These are phyloP conservation scores for Chaitophorus viminalis DNA, from an alignment of 2,888 invertebrate species.

Conservation along the genomic window DNA sequence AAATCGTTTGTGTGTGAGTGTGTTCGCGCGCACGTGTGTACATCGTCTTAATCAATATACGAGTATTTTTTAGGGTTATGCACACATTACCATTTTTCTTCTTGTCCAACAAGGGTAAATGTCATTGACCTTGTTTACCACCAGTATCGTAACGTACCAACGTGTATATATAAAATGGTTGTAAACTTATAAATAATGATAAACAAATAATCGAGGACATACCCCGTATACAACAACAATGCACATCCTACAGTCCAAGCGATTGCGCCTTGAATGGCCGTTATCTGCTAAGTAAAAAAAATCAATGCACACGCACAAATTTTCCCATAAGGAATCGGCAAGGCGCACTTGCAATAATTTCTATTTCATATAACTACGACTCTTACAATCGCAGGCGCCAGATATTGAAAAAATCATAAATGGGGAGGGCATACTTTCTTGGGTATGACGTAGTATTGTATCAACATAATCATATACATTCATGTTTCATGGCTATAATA, in stretches of 20 bases:
- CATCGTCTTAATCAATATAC: conserved; percentile 54
- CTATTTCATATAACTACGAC: too few species aligned
- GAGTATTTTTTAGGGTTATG: conserved; percentile 55
- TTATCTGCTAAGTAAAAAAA: conserved; percentile 21
- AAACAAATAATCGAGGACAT: conserved; percentile 51
- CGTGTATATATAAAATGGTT: conserved; percentile 25
- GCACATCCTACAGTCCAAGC: background rate
- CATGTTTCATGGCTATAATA: too few species aligned
- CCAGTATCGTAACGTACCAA: conserved; percentile 30
- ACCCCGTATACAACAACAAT: background rate
- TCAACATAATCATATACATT: too few species aligned
- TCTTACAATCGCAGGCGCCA: too few species aligned
- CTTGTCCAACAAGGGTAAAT: conserved; percentile 51
- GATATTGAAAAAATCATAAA: too few species aligned
- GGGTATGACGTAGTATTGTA: too few species aligned
- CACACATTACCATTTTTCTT: conserved; percentile 59
- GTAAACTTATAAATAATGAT: conserved; percentile 56
- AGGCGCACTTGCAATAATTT: too few species aligned
- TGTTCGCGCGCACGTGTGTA: background rate
- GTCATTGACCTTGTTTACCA: conserved; percentile 62
- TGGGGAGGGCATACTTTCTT: too few species aligned
- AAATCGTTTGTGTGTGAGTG: conserved; percentile 27
- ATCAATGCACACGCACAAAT: background rate
- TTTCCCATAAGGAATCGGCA: background rate
- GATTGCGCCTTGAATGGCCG: conserved; percentile 26